Evolutionary conservation across 1,140 invertebrate species (phyloP), one percentile per base, ranked within the genome.

Genomic region (Microplitis mediator): DNA sequence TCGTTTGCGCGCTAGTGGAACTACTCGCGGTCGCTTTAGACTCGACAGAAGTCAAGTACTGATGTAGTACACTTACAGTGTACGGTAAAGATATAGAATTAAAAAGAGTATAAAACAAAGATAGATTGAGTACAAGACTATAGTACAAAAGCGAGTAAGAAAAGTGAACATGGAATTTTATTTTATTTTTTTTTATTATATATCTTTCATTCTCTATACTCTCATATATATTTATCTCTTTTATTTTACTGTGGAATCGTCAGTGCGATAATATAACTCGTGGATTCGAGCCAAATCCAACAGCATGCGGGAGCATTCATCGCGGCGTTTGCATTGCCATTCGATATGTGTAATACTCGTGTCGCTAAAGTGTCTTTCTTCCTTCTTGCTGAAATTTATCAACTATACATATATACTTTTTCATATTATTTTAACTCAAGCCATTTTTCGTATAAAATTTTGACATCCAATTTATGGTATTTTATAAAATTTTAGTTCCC

Each of bases 241-340:
- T 13, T 50, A 14, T 8, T 63, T 23, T 50, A 23, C 45, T 60
- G 13, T n/a, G 63, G 61, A 61, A 50, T 52, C n/a, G 35, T 71
- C 35, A 52, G 35, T 65, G 60, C 66, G 68, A 79, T 77, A 76
- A 76, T 79, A 79, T 75, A 77, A 72, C 76, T 77, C 73, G 67
- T 79, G 76, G 73, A 76, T 71, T 62, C 8, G 16, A 65, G 77
- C 76, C 77, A 79, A 79, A 74, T 73, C 34, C 72, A 73, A 75
- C 75, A 52, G 65, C 45, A 65, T 50, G 45, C 58, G 31, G 23
- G 62, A 69, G 63, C 64, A 68, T 73, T 72, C 67, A 71, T 61
- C 32, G 71, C 72, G 54, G 61, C 63, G 68, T 65, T 74, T 74
- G 74, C 75, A 73, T 74, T 72, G 66, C 71, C 63, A 74, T 64